Percentiles rank a stretch among this genome's conserved stretches.
These are phyloP conservation scores for Regulus satrapa DNA, from an alignment of 2,113 vertebrate genomes.

Conservation along the genomic window DNA sequence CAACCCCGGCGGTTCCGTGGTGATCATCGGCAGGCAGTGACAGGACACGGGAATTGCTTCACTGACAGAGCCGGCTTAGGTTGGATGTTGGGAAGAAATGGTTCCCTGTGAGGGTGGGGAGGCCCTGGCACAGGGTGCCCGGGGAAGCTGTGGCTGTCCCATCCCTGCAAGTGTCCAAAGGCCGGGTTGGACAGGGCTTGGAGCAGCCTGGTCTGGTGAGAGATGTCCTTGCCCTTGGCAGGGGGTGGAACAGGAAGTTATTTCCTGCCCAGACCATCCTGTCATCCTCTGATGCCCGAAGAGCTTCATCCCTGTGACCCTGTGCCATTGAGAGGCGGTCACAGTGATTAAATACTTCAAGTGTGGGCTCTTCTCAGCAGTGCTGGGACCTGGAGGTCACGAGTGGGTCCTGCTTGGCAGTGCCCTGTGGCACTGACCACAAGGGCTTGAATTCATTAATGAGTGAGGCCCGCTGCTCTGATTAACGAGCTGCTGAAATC, in stretches of 20 bases:
- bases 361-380: accelerated
- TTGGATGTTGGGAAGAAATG: background rate
- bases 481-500: background rate
- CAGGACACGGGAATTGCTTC: background rate
- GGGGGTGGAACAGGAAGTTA: background rate
- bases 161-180: background rate
- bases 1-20: accelerated
- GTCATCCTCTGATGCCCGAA: accelerated
- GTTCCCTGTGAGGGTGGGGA: background rate
- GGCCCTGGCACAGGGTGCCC: background rate
- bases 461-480: no score
- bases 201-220: accelerated
- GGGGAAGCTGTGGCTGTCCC: background rate
- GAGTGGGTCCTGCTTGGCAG: accelerated
- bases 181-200: background rate
- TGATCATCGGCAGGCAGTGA: background rate
- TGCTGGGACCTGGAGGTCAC: background rate
- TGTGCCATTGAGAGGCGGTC: accelerated
- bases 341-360: background rate
- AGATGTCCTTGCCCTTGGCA: background rate
- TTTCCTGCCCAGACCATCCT: background rate
- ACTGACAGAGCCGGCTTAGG: background rate
- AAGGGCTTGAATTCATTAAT: accelerated
- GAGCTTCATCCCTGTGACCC: no score
- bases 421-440: background rate